A percentile compares a stretch with the other conserved stretches of the same genome.
These are phyloP conservation scores for Denticeps clupeoides DNA, from an alignment of 2,797 vertebrate genomes.

Conservation along the genomic window DNA sequence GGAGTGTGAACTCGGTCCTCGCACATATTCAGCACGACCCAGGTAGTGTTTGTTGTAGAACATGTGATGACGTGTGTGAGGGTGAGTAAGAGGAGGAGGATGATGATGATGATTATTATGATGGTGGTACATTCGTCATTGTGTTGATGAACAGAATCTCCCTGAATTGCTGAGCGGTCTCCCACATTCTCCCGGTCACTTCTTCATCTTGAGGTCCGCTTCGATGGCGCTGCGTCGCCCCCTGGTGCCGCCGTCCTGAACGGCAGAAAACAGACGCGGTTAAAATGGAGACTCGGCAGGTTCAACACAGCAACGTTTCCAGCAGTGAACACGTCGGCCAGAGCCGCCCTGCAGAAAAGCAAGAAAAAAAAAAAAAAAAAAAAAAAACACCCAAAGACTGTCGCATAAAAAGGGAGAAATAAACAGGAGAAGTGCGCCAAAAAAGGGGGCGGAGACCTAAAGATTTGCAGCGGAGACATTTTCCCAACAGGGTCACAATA, in stretches of 20 bases:
- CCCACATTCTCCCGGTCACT: slow-evolving; percentile 64
- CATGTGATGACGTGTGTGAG: too few relatives aligned
- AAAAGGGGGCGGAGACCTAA: too few relatives aligned
- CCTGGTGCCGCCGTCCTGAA: slow-evolving; percentile 92
- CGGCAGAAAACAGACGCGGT: slow-evolving; percentile 25
- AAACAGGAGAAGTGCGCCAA: too few relatives aligned
- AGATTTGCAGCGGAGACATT: too few relatives aligned
- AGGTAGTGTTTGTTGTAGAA: too few relatives aligned
- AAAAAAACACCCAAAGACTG: too few relatives aligned
- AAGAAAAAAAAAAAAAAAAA: too few relatives aligned
- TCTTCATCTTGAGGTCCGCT: slow-evolving; percentile 99
- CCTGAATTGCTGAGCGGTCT: neutral
- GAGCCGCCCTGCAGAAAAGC: too few relatives aligned
- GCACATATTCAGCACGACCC: too few relatives aligned
- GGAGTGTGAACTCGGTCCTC: too few relatives aligned
- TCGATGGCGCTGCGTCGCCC: slow-evolving; percentile 97
- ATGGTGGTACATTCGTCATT: slow-evolving; percentile 14
- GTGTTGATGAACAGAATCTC: slow-evolving; percentile 12
- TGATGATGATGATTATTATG: neutral
- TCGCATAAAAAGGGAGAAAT: too few relatives aligned
- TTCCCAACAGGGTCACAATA: too few relatives aligned
- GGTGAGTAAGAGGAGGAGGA: neutral
- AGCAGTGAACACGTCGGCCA: neutral
- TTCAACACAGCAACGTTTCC: neutral
- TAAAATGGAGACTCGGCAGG: neutral